phyloP scores from a whole-genome alignment of 1,140 invertebrate genomes.

The Marisa cornuarietis region DNA sequence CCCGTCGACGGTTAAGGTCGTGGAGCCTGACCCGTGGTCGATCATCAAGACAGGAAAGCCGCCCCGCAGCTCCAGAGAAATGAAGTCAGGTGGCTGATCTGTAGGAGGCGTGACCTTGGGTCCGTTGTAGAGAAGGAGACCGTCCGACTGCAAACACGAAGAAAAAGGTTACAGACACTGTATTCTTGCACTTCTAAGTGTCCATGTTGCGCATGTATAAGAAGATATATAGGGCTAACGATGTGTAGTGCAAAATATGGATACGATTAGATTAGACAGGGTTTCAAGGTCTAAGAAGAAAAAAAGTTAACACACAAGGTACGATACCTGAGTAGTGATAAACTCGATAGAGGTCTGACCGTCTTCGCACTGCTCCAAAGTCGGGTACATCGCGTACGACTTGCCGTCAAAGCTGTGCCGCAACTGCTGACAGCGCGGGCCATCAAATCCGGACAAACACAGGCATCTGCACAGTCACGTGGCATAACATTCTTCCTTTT shows the following conservation, averaged over 20 bases:
- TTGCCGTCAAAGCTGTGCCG: constrained; percentile 86
- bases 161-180: too few relatives aligned
- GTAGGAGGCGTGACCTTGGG: constrained; percentile 67
- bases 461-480: too few relatives aligned
- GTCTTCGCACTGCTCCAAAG: constrained; percentile 94
- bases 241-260: too few relatives aligned
- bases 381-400: constrained; percentile 86
- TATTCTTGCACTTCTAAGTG: too few relatives aligned
- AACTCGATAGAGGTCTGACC: constrained; percentile 96
- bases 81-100: constrained; percentile 77
- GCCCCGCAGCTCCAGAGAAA: constrained; percentile 89
- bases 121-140: constrained; percentile 93
- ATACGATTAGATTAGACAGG: too few relatives aligned
- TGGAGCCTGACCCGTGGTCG: constrained; percentile 93
- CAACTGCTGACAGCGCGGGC: constrained; percentile 94
- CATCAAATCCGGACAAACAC: constrained; percentile 90
- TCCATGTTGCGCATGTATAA: too few relatives aligned
- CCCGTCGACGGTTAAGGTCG: constrained; percentile 84
- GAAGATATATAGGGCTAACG: too few relatives aligned
- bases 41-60: constrained; percentile 89
- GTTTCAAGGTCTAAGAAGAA: too few relatives aligned
- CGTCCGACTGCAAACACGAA: constrained; percentile 69
- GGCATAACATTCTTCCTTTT: too few relatives aligned
- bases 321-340: constrained; percentile 73
- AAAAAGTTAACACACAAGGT: too few relatives aligned